Evolutionary conservation across 2,888 invertebrate species (phyloP), one percentile per base, ranked within the genome.

Genomic region (Stramonita haemastoma): DNA sequence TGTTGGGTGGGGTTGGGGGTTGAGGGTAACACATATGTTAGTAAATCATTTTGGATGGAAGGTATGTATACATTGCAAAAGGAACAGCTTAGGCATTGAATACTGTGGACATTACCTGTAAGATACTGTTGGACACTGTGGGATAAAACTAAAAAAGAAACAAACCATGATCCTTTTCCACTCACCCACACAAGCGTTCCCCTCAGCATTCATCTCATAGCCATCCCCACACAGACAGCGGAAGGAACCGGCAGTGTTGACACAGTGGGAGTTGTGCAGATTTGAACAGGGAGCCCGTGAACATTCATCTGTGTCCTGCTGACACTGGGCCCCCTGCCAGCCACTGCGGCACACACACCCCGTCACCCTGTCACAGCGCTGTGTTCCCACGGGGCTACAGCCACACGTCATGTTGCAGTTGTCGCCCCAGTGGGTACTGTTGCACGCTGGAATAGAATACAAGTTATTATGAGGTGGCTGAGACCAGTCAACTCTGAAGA

Each of bases 391-490:
- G 26, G 56, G 84, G 84, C 46, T 84, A 32, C 81, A 77, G 4
- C 26, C 85, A 84, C 93, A 93, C 66, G 89, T 84, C 4, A 26
- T 32, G 26, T 92, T 91, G 73, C 90, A 93, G 22, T 26, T 26
- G 22, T 56, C 56, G 56, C 56, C 85, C 29, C 77, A 79, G 32
- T 79, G 77, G 32, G 32, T 4, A 8, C 17, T 15, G 32, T 79
- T 32, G 77, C 77, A 79, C 32, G 19, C 77, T 79, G 77, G 77
- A 79, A 83, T 19, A 34, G n/a, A n/a, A n/a, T n/a, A n/a, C n/a
- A n/a, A n/a, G n/a, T n/a, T n/a, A n/a, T n/a, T n/a, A n/a, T n/a
- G n/a, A n/a, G n/a, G n/a, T n/a, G n/a, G n/a, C n/a, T n/a, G n/a
- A n/a, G n/a, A n/a, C n/a, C n/a, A n/a, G n/a, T n/a, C n/a, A n/a